A percentile compares a stretch with the other conserved stretches of the same genome.
Conservation (phyloP, 2,797 vertebrate species). For the Emydoidea blandingii region DNA sequence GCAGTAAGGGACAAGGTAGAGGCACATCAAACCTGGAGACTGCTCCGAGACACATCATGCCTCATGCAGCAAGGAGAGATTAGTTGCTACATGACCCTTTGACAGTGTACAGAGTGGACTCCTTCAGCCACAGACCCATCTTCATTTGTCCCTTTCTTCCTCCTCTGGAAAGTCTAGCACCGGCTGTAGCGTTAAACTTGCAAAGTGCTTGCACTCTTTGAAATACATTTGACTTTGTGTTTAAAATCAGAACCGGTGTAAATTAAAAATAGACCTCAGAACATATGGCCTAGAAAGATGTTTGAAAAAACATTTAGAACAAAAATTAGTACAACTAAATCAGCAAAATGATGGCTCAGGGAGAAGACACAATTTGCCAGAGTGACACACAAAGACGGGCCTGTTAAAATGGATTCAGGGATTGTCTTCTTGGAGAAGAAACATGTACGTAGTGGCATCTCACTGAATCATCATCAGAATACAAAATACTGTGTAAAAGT, state of each 20-base stretch:
- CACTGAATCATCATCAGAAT: not conserved
- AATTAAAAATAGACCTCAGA: not conserved
- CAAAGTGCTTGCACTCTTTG: not conserved
- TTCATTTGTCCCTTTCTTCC: not conserved
- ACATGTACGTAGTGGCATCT: not conserved
- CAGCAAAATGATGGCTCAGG: not conserved
- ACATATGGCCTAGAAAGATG: not conserved
- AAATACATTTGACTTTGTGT: not conserved
- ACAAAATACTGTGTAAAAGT: not conserved
- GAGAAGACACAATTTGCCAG: not conserved
- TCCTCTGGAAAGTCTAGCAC: not conserved
- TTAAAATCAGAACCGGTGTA: not conserved
- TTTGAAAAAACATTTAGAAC: not conserved
- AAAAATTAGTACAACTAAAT: conserved; percentile 1
- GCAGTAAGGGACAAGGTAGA: not conserved
- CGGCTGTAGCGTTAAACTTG: not conserved
- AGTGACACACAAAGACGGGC: not conserved
- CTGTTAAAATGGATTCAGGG: not conserved
- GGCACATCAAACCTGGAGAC: not conserved
- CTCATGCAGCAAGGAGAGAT: not conserved
- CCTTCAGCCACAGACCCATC: not conserved
- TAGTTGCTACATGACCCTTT: not conserved
- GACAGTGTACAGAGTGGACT: not conserved
- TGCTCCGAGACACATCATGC: not conserved
- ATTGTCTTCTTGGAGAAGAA: not conserved